Conservation (phyloP, 1,140 invertebrate species). For the Drosophila prosaltans region DNA sequence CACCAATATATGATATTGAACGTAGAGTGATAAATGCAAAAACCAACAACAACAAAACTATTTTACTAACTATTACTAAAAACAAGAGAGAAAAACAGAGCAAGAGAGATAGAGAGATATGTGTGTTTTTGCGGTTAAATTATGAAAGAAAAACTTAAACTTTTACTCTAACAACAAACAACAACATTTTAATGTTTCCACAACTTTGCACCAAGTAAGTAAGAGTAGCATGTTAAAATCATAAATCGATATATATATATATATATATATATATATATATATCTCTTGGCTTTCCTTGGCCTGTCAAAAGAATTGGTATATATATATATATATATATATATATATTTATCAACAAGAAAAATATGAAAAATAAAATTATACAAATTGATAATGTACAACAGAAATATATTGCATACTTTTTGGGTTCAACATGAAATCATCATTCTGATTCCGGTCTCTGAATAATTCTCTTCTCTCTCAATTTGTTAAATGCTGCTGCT, state of each 20-base stretch:
- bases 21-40: slow-evolving; percentile 69
- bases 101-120: slow-evolving; percentile 54
- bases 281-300: neutral
- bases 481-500: neutral
- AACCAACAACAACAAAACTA: slow-evolving; percentile 43
- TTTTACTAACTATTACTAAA: slow-evolving; percentile 46
- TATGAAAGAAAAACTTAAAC: slow-evolving; percentile 33
- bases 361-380: slow-evolving; percentile 5
- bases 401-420: slow-evolving; percentile 5
- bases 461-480: neutral
- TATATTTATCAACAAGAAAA: neutral
- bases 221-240: slow-evolving; percentile 71
- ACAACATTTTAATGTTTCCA: slow-evolving; percentile 57
- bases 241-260: slow-evolving; percentile 33
- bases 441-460: neutral
- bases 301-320: neutral
- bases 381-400: neutral
- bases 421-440: neutral
- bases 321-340: neutral
- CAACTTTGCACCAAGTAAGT: slow-evolving; percentile 61
- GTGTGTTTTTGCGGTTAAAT: slow-evolving; percentile 53
- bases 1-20: slow-evolving; percentile 78
- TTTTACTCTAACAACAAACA: slow-evolving; percentile 35
- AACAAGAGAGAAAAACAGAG: slow-evolving; percentile 25
- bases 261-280: neutral